Evolutionary conservation across 2,888 invertebrate species (phyloP).

Genomic region (Drosophila monieri): DNA sequence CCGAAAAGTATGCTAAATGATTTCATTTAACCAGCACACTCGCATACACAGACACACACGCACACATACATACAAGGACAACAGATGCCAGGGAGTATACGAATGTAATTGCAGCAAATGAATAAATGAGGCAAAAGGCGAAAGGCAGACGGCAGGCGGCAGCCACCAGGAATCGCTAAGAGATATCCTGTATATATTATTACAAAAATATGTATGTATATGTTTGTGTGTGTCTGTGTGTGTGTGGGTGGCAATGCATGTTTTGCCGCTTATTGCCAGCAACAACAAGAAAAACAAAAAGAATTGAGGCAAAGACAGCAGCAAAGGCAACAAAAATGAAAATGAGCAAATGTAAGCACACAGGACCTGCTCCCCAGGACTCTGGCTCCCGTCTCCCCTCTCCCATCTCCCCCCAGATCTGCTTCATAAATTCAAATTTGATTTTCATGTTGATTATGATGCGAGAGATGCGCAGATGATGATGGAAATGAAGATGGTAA

Average conservation of each 20-base stretch:
- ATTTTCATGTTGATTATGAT: slow-evolving; percentile 78
- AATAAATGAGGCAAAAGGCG: slow-evolving; percentile 59
- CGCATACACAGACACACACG: background rate
- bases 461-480: slow-evolving; percentile 62
- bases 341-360: slow-evolving; percentile 73
- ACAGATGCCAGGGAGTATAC: slow-evolving; percentile 27
- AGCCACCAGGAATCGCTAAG: slow-evolving; percentile 14
- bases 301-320: slow-evolving; percentile 11
- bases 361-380: slow-evolving; percentile 18
- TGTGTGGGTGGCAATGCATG: slow-evolving; percentile 61
- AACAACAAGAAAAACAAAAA: slow-evolving; percentile 9
- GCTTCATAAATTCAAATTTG: slow-evolving; percentile 76
- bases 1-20: slow-evolving; percentile 65
- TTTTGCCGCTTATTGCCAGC: slow-evolving; percentile 54
- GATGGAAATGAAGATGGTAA: slow-evolving; percentile 73
- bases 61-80: background rate
- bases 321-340: slow-evolving; percentile 41
- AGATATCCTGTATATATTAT: background rate
- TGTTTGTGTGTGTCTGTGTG: background rate
- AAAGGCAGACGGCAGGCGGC: slow-evolving; percentile 10
- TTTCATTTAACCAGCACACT: slow-evolving; percentile 47
- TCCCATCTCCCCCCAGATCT: background rate
- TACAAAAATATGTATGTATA: background rate
- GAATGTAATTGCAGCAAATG: slow-evolving; percentile 74
- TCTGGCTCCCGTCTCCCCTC: background rate